phyloP scores from a whole-genome alignment of 2,797 vertebrate species.

The Carapus acus region DNA sequence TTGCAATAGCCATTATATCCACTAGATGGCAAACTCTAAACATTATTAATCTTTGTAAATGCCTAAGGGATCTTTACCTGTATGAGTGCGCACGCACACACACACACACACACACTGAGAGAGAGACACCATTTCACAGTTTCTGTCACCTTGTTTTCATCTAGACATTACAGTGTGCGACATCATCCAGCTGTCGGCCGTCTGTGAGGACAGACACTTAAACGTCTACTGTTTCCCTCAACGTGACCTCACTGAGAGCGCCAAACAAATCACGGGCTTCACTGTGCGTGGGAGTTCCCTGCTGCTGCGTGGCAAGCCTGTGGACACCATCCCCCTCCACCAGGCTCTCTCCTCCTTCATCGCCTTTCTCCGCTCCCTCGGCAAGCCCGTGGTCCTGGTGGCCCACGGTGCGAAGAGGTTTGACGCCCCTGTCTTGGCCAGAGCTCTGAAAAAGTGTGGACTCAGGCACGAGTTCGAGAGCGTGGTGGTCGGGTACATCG shows the following conservation, averaged over 20 bases:
- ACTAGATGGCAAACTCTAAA: too few species aligned
- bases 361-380: conserved; percentile 55
- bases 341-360: conserved; percentile 60
- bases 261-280: conserved; percentile 55
- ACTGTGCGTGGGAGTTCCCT: neutral
- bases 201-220: conserved; percentile 48
- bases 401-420: conserved; percentile 63
- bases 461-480: conserved; percentile 40
- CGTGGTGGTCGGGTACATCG: conserved; percentile 52
- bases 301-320: accelerated
- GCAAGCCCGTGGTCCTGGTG: conserved; percentile 54
- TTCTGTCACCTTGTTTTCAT: neutral
- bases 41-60: too few species aligned
- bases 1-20: too few species aligned
- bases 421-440: conserved; percentile 52
- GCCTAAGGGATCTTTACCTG: too few species aligned
- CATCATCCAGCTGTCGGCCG: conserved; percentile 68
- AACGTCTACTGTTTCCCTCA: conserved; percentile 57
- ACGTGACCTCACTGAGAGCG: conserved; percentile 16
- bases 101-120: too few species aligned
- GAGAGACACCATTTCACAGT: neutral
- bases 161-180: conserved; percentile 54
- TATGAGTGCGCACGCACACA: too few species aligned
- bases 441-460: conserved; percentile 28
- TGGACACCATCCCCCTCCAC: conserved; percentile 29